Conservation (phyloP, 2,797 vertebrate genomes). For the Natrix natrix region DNA sequence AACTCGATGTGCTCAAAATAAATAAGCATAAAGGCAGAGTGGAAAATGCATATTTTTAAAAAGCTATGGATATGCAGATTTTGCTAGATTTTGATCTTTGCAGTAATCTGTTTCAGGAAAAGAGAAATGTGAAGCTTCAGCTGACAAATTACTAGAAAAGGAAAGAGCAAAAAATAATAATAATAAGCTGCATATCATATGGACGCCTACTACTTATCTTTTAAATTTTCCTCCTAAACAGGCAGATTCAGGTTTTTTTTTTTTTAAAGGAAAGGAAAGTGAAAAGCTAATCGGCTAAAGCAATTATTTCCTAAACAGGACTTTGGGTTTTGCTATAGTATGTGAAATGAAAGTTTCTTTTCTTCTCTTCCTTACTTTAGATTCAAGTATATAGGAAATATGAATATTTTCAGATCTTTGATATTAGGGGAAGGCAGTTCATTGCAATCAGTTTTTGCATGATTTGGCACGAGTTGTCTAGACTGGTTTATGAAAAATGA, state of each 20-base stretch:
- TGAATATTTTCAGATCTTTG: conserved; percentile 62
- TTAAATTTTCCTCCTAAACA: conserved; percentile 27
- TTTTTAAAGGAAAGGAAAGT: neutral
- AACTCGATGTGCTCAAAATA: conserved; percentile 43
- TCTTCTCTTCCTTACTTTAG: conserved; percentile 63
- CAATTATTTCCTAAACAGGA: neutral
- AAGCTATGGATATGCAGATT: conserved; percentile 18
- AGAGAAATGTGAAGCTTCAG: conserved; percentile 32
- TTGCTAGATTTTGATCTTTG: conserved; percentile 30
- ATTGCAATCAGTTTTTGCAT: conserved; percentile 71
- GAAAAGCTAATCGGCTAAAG: neutral
- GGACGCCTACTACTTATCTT: conserved; percentile 19
- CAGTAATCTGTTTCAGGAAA: conserved; percentile 29
- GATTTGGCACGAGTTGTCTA: conserved; percentile 74
- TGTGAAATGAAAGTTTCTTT: conserved; percentile 60
- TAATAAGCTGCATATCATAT: neutral
- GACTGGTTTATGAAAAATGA: conserved; percentile 80
- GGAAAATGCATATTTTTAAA: conserved; percentile 15
- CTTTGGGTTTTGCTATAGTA: neutral
- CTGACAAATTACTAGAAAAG: conserved; percentile 37
- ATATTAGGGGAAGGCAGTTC: conserved; percentile 65
- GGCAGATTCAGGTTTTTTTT: neutral
- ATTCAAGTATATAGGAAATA: neutral
- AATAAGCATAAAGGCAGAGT: conserved; percentile 34
- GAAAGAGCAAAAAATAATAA: conserved; percentile 26